Evolutionary conservation across 1,140 invertebrate species (phyloP).

Genomic region (Watersipora subatra): DNA sequence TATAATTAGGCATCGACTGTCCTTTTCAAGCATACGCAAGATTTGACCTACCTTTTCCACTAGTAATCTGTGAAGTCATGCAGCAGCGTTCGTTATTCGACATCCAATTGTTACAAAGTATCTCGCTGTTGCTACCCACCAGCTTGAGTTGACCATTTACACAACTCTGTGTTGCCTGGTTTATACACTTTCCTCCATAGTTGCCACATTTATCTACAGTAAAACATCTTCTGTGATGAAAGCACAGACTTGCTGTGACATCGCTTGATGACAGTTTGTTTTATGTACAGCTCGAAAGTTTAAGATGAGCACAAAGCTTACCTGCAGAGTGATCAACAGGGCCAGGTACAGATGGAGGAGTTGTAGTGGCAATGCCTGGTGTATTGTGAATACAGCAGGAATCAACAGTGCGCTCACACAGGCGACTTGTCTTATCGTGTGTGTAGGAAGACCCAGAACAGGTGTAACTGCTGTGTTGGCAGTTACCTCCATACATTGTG

Average conservation of each 20-base stretch:
- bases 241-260: no score
- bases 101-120: not conserved
- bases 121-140: not conserved
- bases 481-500: not conserved
- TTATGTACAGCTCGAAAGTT: no score
- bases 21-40: no score
- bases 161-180: not conserved
- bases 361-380: not conserved
- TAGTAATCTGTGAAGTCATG: no score
- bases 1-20: no score
- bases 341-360: no score
- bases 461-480: not conserved
- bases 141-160: not conserved
- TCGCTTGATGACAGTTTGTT: no score
- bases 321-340: no score
- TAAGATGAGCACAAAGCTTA: no score
- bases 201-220: not conserved
- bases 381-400: not conserved
- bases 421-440: not conserved
- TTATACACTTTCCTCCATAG: not conserved
- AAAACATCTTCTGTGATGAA: no score
- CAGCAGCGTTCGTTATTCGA: no score
- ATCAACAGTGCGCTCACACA: not conserved
- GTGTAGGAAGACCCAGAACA: not conserved
- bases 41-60: no score